Evolutionary conservation across 2,888 invertebrate genomes (phyloP), one percentile per base, ranked within the genome.

Genomic region (Harmothoe impar): DNA sequence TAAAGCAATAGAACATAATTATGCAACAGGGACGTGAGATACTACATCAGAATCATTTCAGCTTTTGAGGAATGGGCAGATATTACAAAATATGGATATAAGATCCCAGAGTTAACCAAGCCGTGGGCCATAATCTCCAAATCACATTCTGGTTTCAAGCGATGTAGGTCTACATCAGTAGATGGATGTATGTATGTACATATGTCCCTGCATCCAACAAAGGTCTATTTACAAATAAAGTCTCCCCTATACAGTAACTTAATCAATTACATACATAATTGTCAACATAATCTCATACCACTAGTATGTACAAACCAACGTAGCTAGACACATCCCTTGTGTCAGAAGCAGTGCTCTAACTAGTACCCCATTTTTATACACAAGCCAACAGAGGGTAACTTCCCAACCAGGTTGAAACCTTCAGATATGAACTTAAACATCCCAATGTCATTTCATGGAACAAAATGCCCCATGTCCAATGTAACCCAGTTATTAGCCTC

Each of bases 191-290:
- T 20, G 15, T 62, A 3, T 62, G 23, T 20, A 62, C 20, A 62
- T 62, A n/a, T 62, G 1, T 62, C 23, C 15, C n/a, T 62, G 20
- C 62, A n/a, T 62, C 23, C 62, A n/a, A 62, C 20, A 62, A 3
- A 62, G 62, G 62, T 62, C 62, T 72, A 72, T 72, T 72, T 72
- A 72, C 72, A 72, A 72, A 72, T 72, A 72, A 72, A 72, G 62
- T 62, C 3, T 23, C 15, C 72, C 72, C 72, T 72, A 72, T 72
- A 29, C 25, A 72, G 29, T 29, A 72, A 72, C 15, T 72, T 1
- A 72, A 72, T 72, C 72, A 72, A n/a, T n/a, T 29, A 7, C 72
- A 72, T 15, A 20, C 20, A n/a, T 3, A n/a, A 62, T 62, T 62
- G 62, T 62, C n/a, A 62, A 62, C 43, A 43, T 43, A 43, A 43